phyloP scores from a whole-genome alignment of 2,797 vertebrate species.

The Sus cebifrons region DNA sequence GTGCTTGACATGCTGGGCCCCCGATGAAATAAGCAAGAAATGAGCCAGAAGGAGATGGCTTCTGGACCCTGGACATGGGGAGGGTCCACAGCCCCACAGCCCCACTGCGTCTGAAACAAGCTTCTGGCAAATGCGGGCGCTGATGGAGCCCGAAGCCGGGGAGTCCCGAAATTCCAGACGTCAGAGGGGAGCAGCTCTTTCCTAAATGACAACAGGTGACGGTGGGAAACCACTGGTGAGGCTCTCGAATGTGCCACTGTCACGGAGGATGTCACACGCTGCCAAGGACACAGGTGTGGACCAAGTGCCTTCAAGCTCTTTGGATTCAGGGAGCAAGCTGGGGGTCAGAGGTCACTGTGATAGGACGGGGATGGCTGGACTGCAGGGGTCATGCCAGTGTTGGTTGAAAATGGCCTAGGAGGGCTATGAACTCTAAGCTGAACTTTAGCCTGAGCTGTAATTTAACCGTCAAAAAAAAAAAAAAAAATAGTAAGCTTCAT shows the following conservation, averaged over 20 bases:
- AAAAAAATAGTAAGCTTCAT: background rate
- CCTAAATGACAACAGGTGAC: background rate
- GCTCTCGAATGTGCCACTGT: rapidly evolving
- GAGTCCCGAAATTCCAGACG: no score
- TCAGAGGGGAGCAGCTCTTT: background rate
- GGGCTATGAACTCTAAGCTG: no score
- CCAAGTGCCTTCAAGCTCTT: background rate
- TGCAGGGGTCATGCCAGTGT: background rate
- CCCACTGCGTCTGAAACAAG: background rate
- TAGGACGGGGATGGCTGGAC: background rate
- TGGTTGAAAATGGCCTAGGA: background rate
- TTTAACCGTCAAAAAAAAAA: background rate
- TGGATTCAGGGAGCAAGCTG: background rate
- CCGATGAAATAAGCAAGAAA: background rate
- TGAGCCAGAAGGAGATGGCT: background rate
- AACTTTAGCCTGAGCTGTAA: background rate
- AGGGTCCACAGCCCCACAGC: background rate
- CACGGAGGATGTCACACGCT: background rate
- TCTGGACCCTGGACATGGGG: background rate
- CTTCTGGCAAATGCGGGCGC: rapidly evolving
- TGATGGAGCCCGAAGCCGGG: background rate
- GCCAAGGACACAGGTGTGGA: background rate
- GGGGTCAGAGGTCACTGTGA: background rate
- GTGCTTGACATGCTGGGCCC: background rate
- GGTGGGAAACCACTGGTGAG: background rate